Evolutionary conservation across 2,888 invertebrate species (phyloP).

Genomic region (Metellina segmentata): DNA sequence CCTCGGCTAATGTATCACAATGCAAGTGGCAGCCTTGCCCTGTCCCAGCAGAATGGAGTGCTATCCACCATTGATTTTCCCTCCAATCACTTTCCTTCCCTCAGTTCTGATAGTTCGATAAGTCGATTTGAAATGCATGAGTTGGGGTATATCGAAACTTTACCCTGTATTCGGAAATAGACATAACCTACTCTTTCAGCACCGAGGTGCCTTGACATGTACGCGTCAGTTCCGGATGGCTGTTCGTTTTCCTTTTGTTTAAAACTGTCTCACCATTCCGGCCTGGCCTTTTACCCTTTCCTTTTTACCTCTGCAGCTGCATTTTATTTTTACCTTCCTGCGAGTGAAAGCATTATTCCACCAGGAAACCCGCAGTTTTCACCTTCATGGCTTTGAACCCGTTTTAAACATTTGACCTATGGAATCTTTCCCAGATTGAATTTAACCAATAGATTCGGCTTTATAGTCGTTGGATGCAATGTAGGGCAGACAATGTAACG

Average conservation of each 20-base stretch:
- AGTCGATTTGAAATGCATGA: conserved; percentile 73
- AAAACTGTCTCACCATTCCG: conserved; percentile 12
- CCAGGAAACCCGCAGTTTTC: too few species aligned
- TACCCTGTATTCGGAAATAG: conserved; percentile 64
- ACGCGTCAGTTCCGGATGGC: conserved; percentile 22
- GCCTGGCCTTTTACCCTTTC: too few species aligned
- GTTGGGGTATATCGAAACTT: conserved; percentile 63
- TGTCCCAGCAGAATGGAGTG: conserved; percentile 21
- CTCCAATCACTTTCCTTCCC: conserved; percentile 64
- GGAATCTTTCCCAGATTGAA: too few species aligned
- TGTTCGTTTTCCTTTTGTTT: conserved; percentile 63
- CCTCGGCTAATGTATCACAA: conserved; percentile 25
- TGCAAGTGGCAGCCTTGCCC: conserved; percentile 20
- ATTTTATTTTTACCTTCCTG: conserved; percentile 23
- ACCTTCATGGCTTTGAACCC: too few species aligned
- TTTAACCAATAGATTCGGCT: too few species aligned
- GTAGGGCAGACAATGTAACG: too few species aligned
- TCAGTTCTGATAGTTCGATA: conserved; percentile 68
- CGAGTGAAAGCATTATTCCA: not conserved
- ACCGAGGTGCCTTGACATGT: not conserved
- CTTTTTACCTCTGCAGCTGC: conserved; percentile 6
- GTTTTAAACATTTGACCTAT: too few species aligned
- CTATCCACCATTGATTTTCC: conserved; percentile 58
- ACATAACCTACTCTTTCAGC: conserved; percentile 47
- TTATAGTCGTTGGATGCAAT: too few species aligned